These are phyloP conservation scores for Entomobrya proxima DNA, from an alignment of 2,888 invertebrate species.

Conservation along the genomic window DNA sequence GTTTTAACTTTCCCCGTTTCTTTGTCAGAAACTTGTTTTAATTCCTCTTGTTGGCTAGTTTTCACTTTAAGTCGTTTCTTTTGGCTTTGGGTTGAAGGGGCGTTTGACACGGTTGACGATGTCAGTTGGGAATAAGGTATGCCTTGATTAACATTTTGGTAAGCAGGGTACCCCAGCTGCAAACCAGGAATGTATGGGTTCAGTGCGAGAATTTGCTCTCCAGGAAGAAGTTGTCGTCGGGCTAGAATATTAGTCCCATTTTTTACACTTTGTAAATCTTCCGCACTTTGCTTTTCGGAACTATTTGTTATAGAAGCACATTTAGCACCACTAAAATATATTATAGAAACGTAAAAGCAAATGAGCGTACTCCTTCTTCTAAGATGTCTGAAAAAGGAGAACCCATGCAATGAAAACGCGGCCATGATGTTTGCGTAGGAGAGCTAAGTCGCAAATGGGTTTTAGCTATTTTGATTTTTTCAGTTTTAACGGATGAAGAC, in stretches of 20 bases:
- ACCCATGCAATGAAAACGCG: not conserved
- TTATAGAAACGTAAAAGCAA: not conserved
- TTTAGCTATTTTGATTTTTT: constrained; percentile 3
- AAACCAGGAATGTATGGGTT: not conserved
- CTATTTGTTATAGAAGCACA: constrained; percentile 21
- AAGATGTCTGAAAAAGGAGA: constrained; percentile 19
- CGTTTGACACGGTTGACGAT: not conserved
- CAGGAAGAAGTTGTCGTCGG: constrained; percentile 6
- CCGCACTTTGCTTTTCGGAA: not conserved
- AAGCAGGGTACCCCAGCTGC: constrained; percentile 29
- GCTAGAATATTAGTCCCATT: constrained; percentile 8
- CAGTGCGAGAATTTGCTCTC: not conserved
- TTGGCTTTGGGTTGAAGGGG: not conserved
- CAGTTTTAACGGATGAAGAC: constrained; percentile 31
- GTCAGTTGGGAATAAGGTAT: not conserved
- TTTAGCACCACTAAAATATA: constrained; percentile 34
- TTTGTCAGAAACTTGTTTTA: not conserved
- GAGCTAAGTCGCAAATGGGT: constrained; percentile 49
- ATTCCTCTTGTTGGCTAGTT: not conserved
- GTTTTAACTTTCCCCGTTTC: not conserved
- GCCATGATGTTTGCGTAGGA: constrained; percentile 46
- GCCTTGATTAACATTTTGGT: not conserved
- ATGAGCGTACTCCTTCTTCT: not conserved
- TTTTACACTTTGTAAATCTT: not conserved
- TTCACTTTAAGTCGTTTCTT: constrained; percentile 18